These are phyloP conservation scores for Brienomyrus brachyistius DNA, from an alignment of 2,113 vertebrate species.

Conservation along the genomic window DNA sequence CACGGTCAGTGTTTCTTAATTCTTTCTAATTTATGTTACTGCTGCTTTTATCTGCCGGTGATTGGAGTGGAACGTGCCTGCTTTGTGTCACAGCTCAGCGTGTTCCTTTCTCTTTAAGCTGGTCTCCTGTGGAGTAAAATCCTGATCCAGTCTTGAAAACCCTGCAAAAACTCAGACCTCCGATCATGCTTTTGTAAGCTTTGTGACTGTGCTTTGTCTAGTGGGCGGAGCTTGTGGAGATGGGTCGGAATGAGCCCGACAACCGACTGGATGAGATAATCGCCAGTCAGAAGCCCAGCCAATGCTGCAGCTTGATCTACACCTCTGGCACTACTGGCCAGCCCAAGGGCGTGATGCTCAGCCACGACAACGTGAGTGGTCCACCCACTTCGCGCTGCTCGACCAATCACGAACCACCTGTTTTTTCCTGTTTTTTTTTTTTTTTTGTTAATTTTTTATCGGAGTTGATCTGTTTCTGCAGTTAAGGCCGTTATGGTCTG, in stretches of 20 bases:
- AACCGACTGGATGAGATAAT: constrained; percentile 59
- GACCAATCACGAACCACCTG: neutral
- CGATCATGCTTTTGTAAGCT: neutral
- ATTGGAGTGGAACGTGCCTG: neutral
- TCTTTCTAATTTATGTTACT: neutral
- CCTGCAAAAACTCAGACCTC: neutral
- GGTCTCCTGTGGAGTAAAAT: neutral
- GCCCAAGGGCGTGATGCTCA: constrained; percentile 93
- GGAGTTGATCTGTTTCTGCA: neutral
- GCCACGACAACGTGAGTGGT: constrained; percentile 82
- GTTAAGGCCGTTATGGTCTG: neutral
- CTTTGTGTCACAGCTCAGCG: neutral
- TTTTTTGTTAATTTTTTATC: neutral
- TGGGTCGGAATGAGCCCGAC: constrained; percentile 60
- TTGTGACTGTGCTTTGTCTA: constrained; percentile 31
- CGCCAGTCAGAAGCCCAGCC: constrained; percentile 72
- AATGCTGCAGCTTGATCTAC: constrained; percentile 86
- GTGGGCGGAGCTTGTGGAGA: constrained; percentile 83
- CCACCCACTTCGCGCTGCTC: neutral
- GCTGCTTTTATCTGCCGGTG: neutral
- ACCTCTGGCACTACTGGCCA: constrained; percentile 82
- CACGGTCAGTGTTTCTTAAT: constrained; percentile 25
- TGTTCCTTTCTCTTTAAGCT: neutral
- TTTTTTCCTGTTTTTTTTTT: neutral
- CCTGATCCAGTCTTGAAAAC: neutral